Evolutionary conservation across 2,888 invertebrate species (phyloP).

Genomic region (Cylindroiulus punctatus): DNA sequence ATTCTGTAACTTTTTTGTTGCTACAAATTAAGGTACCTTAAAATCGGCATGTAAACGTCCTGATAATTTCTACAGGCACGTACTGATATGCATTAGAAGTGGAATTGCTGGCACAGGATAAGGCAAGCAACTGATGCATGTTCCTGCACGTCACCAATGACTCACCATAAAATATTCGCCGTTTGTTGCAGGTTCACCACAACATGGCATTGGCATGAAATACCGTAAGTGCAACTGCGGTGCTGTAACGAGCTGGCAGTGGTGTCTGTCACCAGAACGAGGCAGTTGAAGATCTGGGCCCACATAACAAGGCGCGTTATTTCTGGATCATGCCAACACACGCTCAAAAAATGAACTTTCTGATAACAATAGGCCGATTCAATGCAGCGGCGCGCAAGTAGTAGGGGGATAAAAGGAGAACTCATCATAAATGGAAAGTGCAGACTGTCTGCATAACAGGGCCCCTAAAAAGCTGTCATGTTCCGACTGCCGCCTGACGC

Average conservation of each 20-base stretch:
- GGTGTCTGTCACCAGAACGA: not conserved
- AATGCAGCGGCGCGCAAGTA: not conserved
- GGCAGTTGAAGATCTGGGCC: not conserved
- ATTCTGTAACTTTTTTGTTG: too few species aligned
- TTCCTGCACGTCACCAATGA: too few species aligned
- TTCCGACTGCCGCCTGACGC: slow-evolving; percentile 39
- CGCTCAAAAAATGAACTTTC: not conserved
- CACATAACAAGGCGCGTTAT: not conserved
- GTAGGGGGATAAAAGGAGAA: not conserved
- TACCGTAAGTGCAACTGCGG: not conserved
- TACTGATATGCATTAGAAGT: too few species aligned
- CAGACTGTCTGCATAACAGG: slow-evolving; percentile 25
- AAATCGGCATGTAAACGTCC: too few species aligned
- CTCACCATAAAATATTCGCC: too few species aligned
- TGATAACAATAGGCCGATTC: not conserved
- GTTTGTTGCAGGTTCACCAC: too few species aligned
- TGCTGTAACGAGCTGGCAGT: not conserved
- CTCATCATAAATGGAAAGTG: not conserved
- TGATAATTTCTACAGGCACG: too few species aligned
- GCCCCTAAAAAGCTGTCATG: slow-evolving; percentile 28
- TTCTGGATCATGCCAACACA: not conserved
- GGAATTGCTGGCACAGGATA: too few species aligned
- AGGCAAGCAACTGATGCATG: too few species aligned
- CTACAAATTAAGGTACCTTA: too few species aligned
- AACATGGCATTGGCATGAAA: not conserved